Evolutionary conservation across 2,113 vertebrate species (phyloP), one percentile per base, ranked within the genome.

Genomic region (Notarius lentiginosus): DNA sequence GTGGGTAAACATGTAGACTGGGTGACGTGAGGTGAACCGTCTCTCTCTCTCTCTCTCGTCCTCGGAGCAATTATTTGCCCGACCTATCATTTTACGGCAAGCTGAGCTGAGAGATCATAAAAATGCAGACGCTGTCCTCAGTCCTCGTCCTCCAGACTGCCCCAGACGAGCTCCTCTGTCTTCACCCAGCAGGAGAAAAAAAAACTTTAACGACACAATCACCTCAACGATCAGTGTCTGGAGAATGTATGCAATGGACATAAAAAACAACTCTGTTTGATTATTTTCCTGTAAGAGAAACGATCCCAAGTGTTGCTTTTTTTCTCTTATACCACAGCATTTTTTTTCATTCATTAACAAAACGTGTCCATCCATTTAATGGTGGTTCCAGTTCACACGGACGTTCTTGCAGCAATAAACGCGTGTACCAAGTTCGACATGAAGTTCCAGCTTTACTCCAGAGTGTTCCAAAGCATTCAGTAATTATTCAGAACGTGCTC

Each of bases 81-180:
- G 60, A 85, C 22, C 56, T 60, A 60, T 84, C 82, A 83, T 87
- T 87, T 90, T 68, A 61, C 9, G 22, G 77, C 83, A 56, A 84
- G 68, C 68, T 79, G 84, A 73, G 83, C 72, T 8, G 58, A 75
- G 79, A 87, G 86, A 84, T 87, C 63, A 80, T 73, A 88, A 86
- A 88, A 86, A 83, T 73, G 61, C 89, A 80, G 65, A 81, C 87
- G 18, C 34, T 10, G 53, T 85, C 34, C 27, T 60, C 56, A 2
- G 56, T 80, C 79, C 55, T 61, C 30, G 79, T 80, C 79, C 61
- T 83, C 47, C 83, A 49, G 24, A 53, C 83, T 79, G 56, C 66
- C 65, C 58, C 82, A 65, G 82, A 49, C 84, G 30, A 41, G 61
- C 86, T 80, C 85, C 11, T 75, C 75, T 61, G 27, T 80, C 55